Base-by-base conservation (phyloP, 2,888 invertebrate genomes). In the Ochropleura plecta region DNA sequence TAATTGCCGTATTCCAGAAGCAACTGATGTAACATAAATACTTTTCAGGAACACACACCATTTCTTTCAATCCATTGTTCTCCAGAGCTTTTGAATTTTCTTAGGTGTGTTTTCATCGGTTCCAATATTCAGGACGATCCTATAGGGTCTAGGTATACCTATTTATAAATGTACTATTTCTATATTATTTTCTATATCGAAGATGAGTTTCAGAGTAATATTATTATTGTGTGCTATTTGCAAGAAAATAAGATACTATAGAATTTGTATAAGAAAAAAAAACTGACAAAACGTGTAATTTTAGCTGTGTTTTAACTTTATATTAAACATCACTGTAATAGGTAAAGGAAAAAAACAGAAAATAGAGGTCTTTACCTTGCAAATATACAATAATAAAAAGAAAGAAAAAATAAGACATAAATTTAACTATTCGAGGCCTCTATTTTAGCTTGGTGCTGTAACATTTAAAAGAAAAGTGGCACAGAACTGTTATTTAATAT, bases 201-300 rank as follows among this genome's bases (percentile, higher is more conserved):
- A n/a, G n/a, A n/a, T n/a, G n/a, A n/a, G n/a, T n/a, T n/a, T 65
- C 53, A 75, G 57, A 63, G 63, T 63, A 48, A 73, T 66, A 80
- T 67, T 40, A 62, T 74, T 48, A 42, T n/a, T 30, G 9, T 64
- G 42, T 48, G 16, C 46, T 48, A 51, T 79, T 65, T 65, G 42
- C 18, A 48, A 64, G 53, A 60, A 16, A 60, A 49, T 0, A 53
- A 60, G 30, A n/a, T 42, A 3, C 4, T 14, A 8, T 48, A 10
- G 14, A 55, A n/a, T 53, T 64, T 64, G 40, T 48, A 30, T 80
- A 44, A 14, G 14, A 16, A 57, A 71, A 62, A 40, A 30, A 14
- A 16, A 44, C 16, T n/a, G n/a, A 14, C 44, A 44, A 62, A 57
- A 42, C 53, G 42, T 40, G 55, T n/a, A 12, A 8, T 10, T 51